phyloP scores from a whole-genome alignment of 1,140 invertebrate species.

The Hylaeus volcanicus region DNA sequence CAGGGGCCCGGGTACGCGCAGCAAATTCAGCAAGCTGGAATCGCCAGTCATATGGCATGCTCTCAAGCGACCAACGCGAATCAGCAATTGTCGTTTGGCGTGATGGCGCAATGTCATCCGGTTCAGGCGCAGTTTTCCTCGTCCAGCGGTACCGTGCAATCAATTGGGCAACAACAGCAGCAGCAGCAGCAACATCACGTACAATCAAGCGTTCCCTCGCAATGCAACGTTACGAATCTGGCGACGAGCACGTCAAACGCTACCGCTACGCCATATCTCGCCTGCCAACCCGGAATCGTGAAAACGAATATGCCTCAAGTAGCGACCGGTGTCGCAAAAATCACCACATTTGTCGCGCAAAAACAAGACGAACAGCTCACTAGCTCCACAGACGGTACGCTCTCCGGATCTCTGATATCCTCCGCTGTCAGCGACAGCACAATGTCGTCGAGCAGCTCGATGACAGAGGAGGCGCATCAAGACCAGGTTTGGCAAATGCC shows the following conservation, averaged over 20 bases:
- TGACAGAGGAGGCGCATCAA: constrained; percentile 75
- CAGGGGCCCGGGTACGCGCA: constrained; percentile 54
- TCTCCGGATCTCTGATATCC: constrained; percentile 74
- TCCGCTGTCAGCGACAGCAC: constrained; percentile 76
- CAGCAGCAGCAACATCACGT: constrained; percentile 31
- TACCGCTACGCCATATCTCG: constrained; percentile 14
- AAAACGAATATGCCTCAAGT: constrained; percentile 53
- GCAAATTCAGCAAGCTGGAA: constrained; percentile 55
- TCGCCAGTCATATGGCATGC: constrained; percentile 17
- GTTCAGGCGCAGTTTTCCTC: constrained; percentile 58
- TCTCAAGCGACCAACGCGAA: constrained; percentile 30
- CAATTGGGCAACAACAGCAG: background rate
- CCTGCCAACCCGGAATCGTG: constrained; percentile 24
- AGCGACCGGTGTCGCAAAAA: constrained; percentile 66
- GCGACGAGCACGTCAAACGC: background rate
- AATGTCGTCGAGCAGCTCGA: constrained; percentile 74
- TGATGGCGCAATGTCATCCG: constrained; percentile 47
- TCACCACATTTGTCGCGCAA: constrained; percentile 62
- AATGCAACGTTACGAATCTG: constrained; percentile 32
- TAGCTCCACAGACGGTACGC: constrained; percentile 70
- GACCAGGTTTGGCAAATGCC: constrained; percentile 76
- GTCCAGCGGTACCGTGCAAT: constrained; percentile 20
- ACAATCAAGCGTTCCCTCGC: constrained; percentile 37
- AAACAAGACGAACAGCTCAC: constrained; percentile 70
- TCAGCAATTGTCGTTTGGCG: constrained; percentile 34